Percentiles rank a stretch among this genome's conserved stretches.
phyloP scores from a whole-genome alignment of 1,140 invertebrate genomes.

The Temnothorax curvispinosus region DNA sequence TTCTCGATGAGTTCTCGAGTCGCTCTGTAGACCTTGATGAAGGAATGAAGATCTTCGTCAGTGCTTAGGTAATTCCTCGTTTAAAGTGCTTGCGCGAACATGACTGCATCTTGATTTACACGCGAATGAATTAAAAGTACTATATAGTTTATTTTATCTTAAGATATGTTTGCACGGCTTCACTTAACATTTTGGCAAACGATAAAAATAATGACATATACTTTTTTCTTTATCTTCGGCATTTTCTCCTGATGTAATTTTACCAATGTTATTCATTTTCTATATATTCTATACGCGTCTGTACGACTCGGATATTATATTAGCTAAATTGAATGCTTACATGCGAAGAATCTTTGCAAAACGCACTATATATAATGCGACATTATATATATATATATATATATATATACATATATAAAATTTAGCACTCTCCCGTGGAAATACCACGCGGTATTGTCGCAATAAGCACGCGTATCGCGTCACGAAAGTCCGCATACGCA shows the following conservation, averaged over 20 bases:
- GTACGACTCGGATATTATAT: background rate
- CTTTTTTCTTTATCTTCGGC: background rate
- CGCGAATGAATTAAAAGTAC: background rate
- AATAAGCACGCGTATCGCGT: conserved; percentile 48
- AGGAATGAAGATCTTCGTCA: conserved; percentile 33
- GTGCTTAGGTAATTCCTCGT: conserved; percentile 2
- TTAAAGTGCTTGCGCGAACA: conserved; percentile 1
- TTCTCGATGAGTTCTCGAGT: conserved; percentile 20
- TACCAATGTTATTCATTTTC: background rate
- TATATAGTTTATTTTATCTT: background rate
- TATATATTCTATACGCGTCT: background rate
- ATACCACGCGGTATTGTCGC: conserved; percentile 46
- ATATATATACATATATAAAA: conserved; percentile 8
- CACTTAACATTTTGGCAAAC: background rate
- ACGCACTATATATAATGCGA: background rate
- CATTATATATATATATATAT: background rate
- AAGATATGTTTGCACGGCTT: background rate
- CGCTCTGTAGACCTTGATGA: conserved; percentile 19
- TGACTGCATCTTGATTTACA: background rate
- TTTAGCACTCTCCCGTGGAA: background rate
- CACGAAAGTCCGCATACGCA: conserved; percentile 7
- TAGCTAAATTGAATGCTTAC: conserved; percentile 46
- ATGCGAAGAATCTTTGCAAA: conserved; percentile 6
- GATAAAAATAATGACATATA: conserved; percentile 1
- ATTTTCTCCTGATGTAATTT: background rate